Conservation (phyloP, 2,113 vertebrate genomes). For the Micromys minutus region DNA sequence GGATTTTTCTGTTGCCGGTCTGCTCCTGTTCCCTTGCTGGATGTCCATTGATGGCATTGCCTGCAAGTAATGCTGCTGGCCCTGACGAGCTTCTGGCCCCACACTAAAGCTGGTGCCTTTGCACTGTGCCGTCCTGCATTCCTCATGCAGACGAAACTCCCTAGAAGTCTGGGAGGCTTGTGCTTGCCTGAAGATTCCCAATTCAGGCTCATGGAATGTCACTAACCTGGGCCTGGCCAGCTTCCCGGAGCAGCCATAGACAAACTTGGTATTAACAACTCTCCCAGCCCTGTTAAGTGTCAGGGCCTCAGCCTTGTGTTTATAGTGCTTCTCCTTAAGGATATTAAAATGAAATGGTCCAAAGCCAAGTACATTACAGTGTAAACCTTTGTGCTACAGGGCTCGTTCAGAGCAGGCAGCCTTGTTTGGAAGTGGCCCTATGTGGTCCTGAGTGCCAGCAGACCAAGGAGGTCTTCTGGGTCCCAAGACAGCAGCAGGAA, state of each 20-base stretch:
- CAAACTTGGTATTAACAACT: slow-evolving; percentile 76
- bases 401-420: slow-evolving; percentile 74
- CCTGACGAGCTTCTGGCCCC: not conserved
- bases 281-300: slow-evolving; percentile 68
- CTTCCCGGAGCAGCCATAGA: slow-evolving; percentile 68
- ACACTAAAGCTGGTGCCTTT: not conserved
- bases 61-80: not conserved
- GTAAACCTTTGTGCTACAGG: slow-evolving; percentile 80
- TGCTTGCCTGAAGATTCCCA: slow-evolving; percentile 54
- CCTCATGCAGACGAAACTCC: slow-evolving; percentile 68
- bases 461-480: not conserved
- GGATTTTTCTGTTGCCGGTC: not conserved
- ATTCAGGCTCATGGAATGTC: slow-evolving; percentile 56
- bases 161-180: slow-evolving; percentile 44
- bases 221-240: slow-evolving; percentile 63
- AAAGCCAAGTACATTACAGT: slow-evolving; percentile 79
- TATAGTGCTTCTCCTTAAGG: slow-evolving; percentile 83
- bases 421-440: slow-evolving; percentile 89
- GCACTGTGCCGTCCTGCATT: not conserved
- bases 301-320: slow-evolving; percentile 78
- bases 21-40: not conserved
- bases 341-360: slow-evolving; percentile 77
- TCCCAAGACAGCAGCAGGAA: not conserved
- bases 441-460: slow-evolving; percentile 15
- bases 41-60: slow-evolving; percentile 62